Evolutionary conservation across 2,113 vertebrate species (phyloP).

Genomic region (Oncorhynchus masou): DNA sequence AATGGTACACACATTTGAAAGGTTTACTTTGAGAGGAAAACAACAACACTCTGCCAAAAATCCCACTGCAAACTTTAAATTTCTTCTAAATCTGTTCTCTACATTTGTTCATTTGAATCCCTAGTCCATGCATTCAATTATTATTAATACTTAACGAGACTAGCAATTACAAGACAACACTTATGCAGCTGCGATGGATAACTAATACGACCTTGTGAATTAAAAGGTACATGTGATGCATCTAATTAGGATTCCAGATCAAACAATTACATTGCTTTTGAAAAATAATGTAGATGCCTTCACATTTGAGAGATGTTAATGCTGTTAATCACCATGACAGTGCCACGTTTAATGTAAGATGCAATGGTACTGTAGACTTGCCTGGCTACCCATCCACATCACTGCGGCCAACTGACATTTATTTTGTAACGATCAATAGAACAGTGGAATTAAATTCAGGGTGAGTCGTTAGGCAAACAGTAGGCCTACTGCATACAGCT

Average conservation of each 20-base stretch:
- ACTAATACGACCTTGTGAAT: neutral
- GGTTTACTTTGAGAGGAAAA: neutral
- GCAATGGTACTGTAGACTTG: too few relatives aligned
- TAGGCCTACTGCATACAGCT: neutral
- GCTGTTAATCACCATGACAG: too few relatives aligned
- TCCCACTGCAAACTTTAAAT: neutral
- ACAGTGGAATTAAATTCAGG: too few relatives aligned
- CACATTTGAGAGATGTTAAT: too few relatives aligned
- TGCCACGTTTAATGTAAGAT: too few relatives aligned
- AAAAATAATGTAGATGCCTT: too few relatives aligned
- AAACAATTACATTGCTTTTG: neutral
- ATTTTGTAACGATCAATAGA: too few relatives aligned
- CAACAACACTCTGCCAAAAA: neutral
- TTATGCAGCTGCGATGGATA: neutral
- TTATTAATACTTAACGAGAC: slow-evolving; percentile 1
- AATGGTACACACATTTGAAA: neutral
- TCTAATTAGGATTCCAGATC: neutral
- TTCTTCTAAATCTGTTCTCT: neutral
- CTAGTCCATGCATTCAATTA: neutral
- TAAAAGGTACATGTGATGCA: neutral
- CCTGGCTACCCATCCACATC: too few relatives aligned
- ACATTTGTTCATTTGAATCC: neutral
- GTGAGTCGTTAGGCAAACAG: too few relatives aligned
- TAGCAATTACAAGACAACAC: neutral
- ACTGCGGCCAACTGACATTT: too few relatives aligned